Evolutionary conservation across 2,797 vertebrate genomes (phyloP).

Genomic region (Myotis vivesi): DNA sequence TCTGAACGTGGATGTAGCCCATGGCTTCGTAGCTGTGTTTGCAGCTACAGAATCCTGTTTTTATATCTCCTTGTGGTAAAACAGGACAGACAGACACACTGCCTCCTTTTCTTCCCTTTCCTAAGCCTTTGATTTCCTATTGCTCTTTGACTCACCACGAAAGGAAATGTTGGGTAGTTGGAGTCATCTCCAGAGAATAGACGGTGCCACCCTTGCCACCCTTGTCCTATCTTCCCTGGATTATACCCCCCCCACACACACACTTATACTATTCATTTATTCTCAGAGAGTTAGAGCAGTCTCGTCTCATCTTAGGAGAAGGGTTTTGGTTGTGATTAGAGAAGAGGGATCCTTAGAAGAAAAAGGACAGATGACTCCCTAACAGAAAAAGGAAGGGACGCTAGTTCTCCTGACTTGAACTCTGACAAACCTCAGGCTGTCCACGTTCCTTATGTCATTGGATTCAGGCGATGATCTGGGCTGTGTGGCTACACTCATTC

Average conservation of each 20-base stretch:
- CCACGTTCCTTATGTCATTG: not conserved
- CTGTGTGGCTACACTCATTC: not conserved
- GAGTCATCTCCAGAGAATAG: not conserved
- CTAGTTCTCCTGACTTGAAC: not conserved
- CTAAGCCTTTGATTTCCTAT: not conserved
- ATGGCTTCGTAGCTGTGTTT: not conserved
- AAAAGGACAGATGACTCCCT: not conserved
- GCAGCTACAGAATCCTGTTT: not conserved
- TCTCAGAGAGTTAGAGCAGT: not conserved
- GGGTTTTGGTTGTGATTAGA: not conserved
- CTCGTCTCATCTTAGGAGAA: not conserved
- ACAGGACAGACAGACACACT: not conserved
- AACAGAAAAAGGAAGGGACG: not conserved
- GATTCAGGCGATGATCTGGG: not conserved
- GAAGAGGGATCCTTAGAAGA: not conserved
- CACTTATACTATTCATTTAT: rapidly evolving
- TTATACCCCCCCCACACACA: not conserved
- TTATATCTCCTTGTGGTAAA: not conserved
- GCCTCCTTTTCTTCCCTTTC: not conserved
- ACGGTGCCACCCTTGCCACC: not conserved
- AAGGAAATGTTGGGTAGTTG: not conserved
- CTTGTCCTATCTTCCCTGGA: rapidly evolving
- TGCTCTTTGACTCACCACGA: not conserved
- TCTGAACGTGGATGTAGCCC: not conserved
- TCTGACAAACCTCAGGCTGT: not conserved